These are phyloP conservation scores for Drymodes brunneopygia DNA, from an alignment of 2,113 vertebrate genomes.

Conservation along the genomic window DNA sequence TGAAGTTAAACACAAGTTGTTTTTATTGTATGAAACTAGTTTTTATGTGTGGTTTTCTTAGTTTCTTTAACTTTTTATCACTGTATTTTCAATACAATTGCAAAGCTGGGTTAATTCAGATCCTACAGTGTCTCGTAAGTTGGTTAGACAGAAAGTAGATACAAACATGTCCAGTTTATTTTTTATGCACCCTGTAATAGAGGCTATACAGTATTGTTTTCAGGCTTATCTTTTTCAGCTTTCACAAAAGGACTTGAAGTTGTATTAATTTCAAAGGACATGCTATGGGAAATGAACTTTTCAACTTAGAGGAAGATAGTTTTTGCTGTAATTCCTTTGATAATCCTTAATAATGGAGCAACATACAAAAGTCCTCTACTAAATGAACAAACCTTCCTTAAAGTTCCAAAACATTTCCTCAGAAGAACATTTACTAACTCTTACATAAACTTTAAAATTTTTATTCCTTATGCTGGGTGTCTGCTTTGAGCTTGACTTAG, in stretches of 20 bases:
- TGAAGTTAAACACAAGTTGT: neutral
- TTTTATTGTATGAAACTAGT: neutral
- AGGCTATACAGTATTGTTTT: neutral
- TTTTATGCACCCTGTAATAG: neutral
- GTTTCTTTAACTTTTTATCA: neutral
- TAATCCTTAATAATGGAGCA: conserved; percentile 2
- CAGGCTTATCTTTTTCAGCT: neutral
- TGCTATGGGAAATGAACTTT: conserved; percentile 3
- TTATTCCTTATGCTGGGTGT: conserved; percentile 47
- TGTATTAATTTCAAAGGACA: conserved; percentile 31
- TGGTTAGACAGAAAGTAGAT: neutral
- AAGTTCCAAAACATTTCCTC: conserved; percentile 47
- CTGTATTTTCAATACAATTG: neutral
- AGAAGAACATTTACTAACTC: conserved; percentile 63
- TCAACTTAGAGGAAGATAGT: neutral
- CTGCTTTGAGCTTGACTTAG: conserved; percentile 66
- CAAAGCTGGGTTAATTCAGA: neutral
- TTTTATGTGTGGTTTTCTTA: neutral
- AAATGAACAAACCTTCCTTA: conserved; percentile 25
- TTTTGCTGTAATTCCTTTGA: conserved; percentile 4
- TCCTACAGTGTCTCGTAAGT: neutral
- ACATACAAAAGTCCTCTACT: conserved; percentile 40
- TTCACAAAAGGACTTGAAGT: conserved; percentile 25
- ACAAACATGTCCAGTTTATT: neutral
- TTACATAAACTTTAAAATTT: conserved; percentile 43